Evolutionary conservation across 1,140 invertebrate species (phyloP), one percentile per base, ranked within the genome.

Genomic region (Drosophila cardini): DNA sequence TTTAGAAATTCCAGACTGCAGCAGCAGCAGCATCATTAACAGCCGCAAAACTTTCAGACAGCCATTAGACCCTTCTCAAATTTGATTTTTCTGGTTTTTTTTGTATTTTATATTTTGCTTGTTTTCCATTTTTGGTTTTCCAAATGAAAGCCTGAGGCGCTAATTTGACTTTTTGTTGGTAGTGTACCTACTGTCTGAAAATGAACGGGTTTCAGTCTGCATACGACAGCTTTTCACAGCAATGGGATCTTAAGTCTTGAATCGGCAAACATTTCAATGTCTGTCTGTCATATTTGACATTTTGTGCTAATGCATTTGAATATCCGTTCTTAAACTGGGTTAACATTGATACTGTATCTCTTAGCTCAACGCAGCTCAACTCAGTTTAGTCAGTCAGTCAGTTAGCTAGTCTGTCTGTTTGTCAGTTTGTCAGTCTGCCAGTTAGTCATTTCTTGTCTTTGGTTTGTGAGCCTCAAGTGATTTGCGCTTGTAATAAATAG

Each of bases 61-160:
- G 80, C 85, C 85, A 87, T 87, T 87, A 87, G 84, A 87, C 84
- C 84, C 84, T 75, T 78, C 79, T 87, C 84, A 87, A 78, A 68
- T 46, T 63, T 42, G 30, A 45, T 34, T 40, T 69, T 34, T 53
- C n/a, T 38, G 11, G 11, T 26, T 6, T 50, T 30, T 30, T n/a
- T 30, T 13, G 11, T 26, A 7, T 13, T 79, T 26, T 26, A 5
- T 26, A 26, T 26, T 55, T 72, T 55, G 42, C 30, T n/a, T 10
- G 9, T 26, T 26, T 32, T 42, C 38, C 40, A 38, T 26, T 40
- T 26, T 13, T 55, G 60, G 43, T 10, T 32, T 26, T 40, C 34
- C 45, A 64, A 53, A 10, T 34, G 8, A 16, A 26, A 42, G 74
- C 82, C 76, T 42, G 48, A 75, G 80, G 84, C 84, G 80, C 80